Evolutionary conservation across 2,113 vertebrate species (phyloP).

Genomic region (Proterorhinus semilunaris): DNA sequence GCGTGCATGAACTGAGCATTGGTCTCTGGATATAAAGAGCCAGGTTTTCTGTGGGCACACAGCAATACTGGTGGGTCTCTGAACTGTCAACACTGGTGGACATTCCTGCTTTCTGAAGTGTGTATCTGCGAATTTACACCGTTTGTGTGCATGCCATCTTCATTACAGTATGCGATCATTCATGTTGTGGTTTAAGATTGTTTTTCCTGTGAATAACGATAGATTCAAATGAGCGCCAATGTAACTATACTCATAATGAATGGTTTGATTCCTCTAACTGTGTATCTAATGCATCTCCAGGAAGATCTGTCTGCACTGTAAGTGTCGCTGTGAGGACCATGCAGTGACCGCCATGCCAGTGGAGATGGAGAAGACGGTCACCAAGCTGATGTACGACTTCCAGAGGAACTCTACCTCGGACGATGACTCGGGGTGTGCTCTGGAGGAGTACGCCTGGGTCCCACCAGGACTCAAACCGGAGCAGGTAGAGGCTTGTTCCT

Average conservation of each 20-base stretch:
- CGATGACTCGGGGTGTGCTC: constrained; percentile 93
- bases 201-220: background rate
- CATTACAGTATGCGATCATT: background rate
- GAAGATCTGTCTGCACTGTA: constrained; percentile 98
- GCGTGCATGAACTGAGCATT: no score
- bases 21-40: no score
- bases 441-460: constrained; percentile 98
- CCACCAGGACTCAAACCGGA: constrained; percentile 96
- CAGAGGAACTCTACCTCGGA: constrained; percentile 98
- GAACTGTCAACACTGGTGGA: constrained; percentile 8
- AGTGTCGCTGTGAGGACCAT: constrained; percentile 97
- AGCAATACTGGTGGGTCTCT: constrained; percentile 26
- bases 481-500: constrained; percentile 79
- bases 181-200: background rate
- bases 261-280: constrained; percentile 27
- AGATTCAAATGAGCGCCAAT: no score
- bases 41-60: constrained; percentile 30
- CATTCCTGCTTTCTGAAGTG: constrained; percentile 17
- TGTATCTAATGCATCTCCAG: constrained; percentile 65
- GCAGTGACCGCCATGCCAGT: constrained; percentile 92
- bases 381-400: constrained; percentile 99
- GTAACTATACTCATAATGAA: no score
- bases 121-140: background rate
- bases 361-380: constrained; percentile 99
- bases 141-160: background rate